Conservation (phyloP, 2,113 vertebrate genomes). For the Cynopterus brachyotis region DNA sequence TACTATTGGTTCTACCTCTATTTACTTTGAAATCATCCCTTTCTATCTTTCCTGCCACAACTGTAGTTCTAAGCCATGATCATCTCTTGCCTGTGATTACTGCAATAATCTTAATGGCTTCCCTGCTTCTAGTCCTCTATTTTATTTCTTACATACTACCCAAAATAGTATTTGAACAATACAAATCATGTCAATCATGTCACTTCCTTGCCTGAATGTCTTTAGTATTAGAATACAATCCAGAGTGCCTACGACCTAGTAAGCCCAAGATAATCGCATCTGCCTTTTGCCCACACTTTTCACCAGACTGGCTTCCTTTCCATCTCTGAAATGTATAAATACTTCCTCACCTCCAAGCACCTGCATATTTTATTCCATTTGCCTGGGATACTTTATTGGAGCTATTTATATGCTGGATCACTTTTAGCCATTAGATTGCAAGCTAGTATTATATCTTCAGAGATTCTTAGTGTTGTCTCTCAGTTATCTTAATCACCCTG, state of each 20-base stretch:
- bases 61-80: background rate
- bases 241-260: background rate
- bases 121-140: background rate
- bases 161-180: background rate
- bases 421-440: background rate
- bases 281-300: background rate
- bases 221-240: conserved; percentile 29
- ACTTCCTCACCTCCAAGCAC: background rate
- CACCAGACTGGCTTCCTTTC: background rate
- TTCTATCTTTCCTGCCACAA: background rate
- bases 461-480: background rate
- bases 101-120: background rate
- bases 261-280: background rate
- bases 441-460: background rate
- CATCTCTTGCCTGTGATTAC: background rate
- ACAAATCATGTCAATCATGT: background rate
- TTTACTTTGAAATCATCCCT: background rate
- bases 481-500: background rate
- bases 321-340: background rate
- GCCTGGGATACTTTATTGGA: background rate
- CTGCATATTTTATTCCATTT: background rate
- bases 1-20: background rate
- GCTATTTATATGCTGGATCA: background rate
- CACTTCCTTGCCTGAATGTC: background rate
- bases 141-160: background rate